phyloP scores from a whole-genome alignment of 2,888 invertebrate genomes.

The Watsonalla cultraria region DNA sequence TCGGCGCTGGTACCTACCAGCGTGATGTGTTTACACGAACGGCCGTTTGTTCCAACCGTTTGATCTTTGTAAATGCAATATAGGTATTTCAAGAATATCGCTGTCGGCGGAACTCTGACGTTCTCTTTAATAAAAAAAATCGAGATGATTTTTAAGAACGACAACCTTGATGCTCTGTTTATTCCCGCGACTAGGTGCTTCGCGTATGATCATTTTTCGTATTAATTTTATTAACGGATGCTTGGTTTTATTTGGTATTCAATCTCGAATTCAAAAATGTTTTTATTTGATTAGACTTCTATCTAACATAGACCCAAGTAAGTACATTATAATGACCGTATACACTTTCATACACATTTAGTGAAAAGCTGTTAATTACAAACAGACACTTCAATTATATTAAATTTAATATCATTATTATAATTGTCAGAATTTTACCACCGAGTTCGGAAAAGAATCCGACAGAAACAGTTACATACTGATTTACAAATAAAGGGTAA shows the following conservation, averaged over 20 bases:
- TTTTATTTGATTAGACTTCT: no score
- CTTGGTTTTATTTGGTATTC: conserved; percentile 45
- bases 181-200: conserved; percentile 45
- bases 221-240: conserved; percentile 55
- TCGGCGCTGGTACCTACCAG: conserved; percentile 30
- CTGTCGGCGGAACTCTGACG: conserved; percentile 56
- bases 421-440: no score
- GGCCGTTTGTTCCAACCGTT: conserved; percentile 70
- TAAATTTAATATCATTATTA: no score
- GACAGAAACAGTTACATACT: no score
- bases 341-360: no score
- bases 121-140: conserved; percentile 64
- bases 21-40: conserved; percentile 72
- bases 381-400: no score
- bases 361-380: no score
- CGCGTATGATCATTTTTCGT: conserved; percentile 60
- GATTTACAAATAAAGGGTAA: no score
- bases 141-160: conserved; percentile 69
- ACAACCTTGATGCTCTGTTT: conserved; percentile 73
- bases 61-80: conserved; percentile 78
- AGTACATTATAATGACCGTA: no score
- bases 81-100: conserved; percentile 75
- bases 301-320: no score
- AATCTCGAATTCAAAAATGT: not conserved
- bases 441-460: no score